Conservation (phyloP, 2,888 invertebrate species). For the Keiferia lycopersicella region DNA sequence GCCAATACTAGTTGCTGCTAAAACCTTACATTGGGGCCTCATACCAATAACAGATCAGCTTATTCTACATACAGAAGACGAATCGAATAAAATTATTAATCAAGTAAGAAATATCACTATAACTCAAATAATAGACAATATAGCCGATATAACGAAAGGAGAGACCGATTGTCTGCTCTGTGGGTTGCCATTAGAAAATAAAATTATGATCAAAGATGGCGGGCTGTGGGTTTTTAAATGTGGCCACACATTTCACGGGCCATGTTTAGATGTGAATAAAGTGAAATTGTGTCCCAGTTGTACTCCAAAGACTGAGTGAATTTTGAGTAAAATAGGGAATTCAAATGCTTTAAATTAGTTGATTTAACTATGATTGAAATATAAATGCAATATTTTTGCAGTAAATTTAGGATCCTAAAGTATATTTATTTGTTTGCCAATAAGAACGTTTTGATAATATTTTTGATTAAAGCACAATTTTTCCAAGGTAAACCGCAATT, state of each 20-base stretch:
- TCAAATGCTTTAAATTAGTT: background rate
- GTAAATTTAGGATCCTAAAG: too few relatives aligned
- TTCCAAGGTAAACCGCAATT: too few relatives aligned
- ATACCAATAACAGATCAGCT: constrained; percentile 40
- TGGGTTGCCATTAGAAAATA: constrained; percentile 81
- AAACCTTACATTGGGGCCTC: constrained; percentile 78
- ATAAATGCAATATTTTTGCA: too few relatives aligned
- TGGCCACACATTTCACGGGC: constrained; percentile 83
- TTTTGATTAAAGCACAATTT: too few relatives aligned
- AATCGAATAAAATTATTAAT: background rate
- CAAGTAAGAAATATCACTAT: constrained; percentile 25
- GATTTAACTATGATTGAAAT: background rate
- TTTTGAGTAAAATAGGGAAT: background rate
- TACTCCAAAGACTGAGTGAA: constrained; percentile 36
- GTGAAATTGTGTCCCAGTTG: constrained; percentile 73
- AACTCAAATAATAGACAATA: constrained; percentile 48
- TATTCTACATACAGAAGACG: constrained; percentile 9
- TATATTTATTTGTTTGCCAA: too few relatives aligned
- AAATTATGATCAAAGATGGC: constrained; percentile 81
- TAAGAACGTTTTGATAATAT: too few relatives aligned
- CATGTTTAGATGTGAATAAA: constrained; percentile 81
- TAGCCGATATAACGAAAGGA: constrained; percentile 48
- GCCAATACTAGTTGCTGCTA: constrained; percentile 67
- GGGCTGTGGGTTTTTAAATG: constrained; percentile 83
- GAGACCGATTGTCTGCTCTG: constrained; percentile 77